Evolutionary conservation across 2,113 vertebrate genomes (phyloP).

Genomic region (Brevimyrus niger): DNA sequence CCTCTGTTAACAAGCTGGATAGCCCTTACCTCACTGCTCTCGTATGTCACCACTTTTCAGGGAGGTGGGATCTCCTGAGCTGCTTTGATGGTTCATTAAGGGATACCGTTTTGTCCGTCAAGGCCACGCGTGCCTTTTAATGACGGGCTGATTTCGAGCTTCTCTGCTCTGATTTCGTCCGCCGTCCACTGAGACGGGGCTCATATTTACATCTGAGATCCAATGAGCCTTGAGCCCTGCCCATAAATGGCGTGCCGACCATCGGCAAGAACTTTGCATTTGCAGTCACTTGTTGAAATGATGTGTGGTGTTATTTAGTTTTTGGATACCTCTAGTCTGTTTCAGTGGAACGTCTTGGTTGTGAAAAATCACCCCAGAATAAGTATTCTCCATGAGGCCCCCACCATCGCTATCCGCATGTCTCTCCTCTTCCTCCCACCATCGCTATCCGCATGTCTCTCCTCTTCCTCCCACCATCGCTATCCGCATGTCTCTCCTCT

Average conservation of each 20-base stretch:
- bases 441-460: too few relatives aligned
- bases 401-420: too few relatives aligned
- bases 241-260: neutral
- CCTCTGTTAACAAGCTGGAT: neutral
- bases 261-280: neutral
- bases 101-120: neutral
- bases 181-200: neutral
- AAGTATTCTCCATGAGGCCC: neutral
- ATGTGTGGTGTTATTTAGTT: neutral
- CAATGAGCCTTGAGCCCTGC: neutral
- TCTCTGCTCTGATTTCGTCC: neutral
- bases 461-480: too few relatives aligned
- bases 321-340: too few relatives aligned
- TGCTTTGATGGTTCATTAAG: neutral
- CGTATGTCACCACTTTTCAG: neutral
- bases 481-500: too few relatives aligned
- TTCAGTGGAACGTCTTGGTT: too few relatives aligned
- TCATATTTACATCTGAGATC: neutral
- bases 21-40: neutral
- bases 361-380: neutral
- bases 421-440: too few relatives aligned
- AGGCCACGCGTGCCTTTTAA: neutral
- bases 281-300: neutral
- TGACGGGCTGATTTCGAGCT: neutral
- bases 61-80: neutral